Percentiles rank a stretch among this genome's conserved stretches.
phyloP scores from a whole-genome alignment of 1,140 invertebrate genomes.

The Bombus waltoni region DNA sequence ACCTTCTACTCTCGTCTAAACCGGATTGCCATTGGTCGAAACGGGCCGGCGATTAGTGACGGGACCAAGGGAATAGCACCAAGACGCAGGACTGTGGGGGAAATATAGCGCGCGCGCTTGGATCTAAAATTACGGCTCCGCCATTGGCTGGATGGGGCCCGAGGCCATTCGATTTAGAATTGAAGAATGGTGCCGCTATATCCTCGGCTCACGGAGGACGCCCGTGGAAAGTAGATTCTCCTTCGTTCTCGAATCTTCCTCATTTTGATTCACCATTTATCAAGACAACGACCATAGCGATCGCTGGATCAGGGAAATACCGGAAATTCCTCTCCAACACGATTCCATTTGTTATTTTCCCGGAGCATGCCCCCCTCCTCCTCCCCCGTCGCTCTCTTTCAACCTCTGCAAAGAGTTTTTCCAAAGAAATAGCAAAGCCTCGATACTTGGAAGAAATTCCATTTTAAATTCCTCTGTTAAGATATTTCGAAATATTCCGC shows the following conservation, averaged over 20 bases:
- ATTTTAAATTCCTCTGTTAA: not conserved
- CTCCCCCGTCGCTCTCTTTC: too few species aligned
- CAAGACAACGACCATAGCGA: constrained; percentile 37
- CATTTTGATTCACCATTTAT: constrained; percentile 57
- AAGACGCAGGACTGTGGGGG: constrained; percentile 44
- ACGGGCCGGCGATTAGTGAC: constrained; percentile 71
- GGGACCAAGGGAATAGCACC: constrained; percentile 59
- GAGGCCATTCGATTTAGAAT: constrained; percentile 78
- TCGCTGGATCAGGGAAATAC: constrained; percentile 39
- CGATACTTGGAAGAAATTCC: not conserved
- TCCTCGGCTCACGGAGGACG: constrained; percentile 58
- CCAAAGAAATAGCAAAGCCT: not conserved
- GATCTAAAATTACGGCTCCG: constrained; percentile 62
- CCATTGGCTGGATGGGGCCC: constrained; percentile 69
- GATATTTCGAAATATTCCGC: not conserved
- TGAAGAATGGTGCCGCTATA: constrained; percentile 75
- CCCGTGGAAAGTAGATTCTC: constrained; percentile 60
- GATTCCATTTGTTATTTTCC: constrained; percentile 37
- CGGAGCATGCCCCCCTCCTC: not conserved
- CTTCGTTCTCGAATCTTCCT: constrained; percentile 52
- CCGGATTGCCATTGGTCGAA: constrained; percentile 75
- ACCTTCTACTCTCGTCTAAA: constrained; percentile 68
- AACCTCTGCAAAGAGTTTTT: too few species aligned
- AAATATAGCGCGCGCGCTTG: constrained; percentile 44
- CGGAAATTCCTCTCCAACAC: constrained; percentile 4